Evolutionary conservation across 2,113 vertebrate species (phyloP).

Genomic region (Austrofundulus limnaeus): DNA sequence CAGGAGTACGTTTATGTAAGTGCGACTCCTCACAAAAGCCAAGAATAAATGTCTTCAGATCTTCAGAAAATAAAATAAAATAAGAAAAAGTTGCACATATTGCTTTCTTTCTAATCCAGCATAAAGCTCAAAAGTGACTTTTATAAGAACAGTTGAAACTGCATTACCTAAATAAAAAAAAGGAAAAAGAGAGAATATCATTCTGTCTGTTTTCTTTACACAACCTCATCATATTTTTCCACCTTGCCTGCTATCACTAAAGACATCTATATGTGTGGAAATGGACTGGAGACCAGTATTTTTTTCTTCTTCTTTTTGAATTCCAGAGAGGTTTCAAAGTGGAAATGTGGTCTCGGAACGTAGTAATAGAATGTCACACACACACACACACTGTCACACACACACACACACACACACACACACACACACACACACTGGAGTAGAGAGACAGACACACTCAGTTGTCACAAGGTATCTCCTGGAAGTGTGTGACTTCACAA

Average conservation of each 20-base stretch:
- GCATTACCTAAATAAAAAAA: constrained; percentile 26
- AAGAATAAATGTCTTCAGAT: constrained; percentile 24
- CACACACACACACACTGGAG: constrained; percentile 22
- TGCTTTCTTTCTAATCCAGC: constrained; percentile 39
- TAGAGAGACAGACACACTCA: constrained; percentile 18
- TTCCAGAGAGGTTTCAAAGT: constrained; percentile 22
- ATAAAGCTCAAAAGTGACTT: constrained; percentile 32
- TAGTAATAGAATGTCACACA: constrained; percentile 35
- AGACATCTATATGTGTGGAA: not conserved
- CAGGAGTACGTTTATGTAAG: constrained; percentile 12
- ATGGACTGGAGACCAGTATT: not conserved
- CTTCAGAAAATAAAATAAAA: not conserved
- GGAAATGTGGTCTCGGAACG: constrained; percentile 18
- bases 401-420: constrained; percentile 31
- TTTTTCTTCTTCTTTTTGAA: not conserved
- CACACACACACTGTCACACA: not conserved
- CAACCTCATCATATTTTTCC: not conserved
- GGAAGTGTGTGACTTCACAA: constrained; percentile 30
- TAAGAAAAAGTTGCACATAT: constrained; percentile 15
- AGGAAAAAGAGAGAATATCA: constrained; percentile 15
- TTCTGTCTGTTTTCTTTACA: not conserved
- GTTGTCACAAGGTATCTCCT: constrained; percentile 42
- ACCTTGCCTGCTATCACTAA: not conserved
- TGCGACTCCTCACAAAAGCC: constrained; percentile 14
- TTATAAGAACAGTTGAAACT: constrained; percentile 16